Conservation (phyloP, 2,888 invertebrate genomes). For the Agrotis ipsilon region DNA sequence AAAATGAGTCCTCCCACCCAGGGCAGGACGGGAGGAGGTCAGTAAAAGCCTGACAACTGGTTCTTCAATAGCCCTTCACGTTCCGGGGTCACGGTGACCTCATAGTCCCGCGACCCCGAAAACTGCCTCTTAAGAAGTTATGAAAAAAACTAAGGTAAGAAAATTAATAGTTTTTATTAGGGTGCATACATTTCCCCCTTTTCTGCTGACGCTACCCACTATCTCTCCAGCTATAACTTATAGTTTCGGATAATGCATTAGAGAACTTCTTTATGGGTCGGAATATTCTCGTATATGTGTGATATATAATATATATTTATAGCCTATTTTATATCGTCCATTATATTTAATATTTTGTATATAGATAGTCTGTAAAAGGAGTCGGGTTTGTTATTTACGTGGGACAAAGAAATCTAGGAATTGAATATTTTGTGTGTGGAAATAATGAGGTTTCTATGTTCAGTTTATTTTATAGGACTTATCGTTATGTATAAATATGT, state of each 20-base stretch:
- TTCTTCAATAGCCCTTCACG: too few relatives aligned
- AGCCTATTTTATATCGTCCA: conserved; percentile 54
- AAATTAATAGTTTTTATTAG: conserved; percentile 16
- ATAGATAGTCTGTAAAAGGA: conserved; percentile 19
- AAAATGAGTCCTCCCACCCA: too few relatives aligned
- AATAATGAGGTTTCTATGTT: background rate
- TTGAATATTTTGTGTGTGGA: background rate
- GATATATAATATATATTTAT: conserved; percentile 73
- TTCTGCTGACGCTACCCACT: conserved; percentile 78
- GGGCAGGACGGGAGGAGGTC: too few relatives aligned
- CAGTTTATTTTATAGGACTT: background rate
- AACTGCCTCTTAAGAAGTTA: too few relatives aligned
- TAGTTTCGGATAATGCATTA: conserved; percentile 91
- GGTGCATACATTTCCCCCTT: conserved; percentile 19
- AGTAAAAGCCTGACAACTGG: too few relatives aligned
- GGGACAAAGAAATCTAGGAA: conserved; percentile 18
- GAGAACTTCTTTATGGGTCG: conserved; percentile 88
- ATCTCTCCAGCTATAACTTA: conserved; percentile 89
- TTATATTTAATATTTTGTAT: conserved; percentile 54
- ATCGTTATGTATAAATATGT: too few relatives aligned
- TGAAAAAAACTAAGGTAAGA: too few relatives aligned
- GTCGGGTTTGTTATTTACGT: conserved; percentile 5
- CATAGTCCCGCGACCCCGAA: too few relatives aligned
- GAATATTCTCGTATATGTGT: conserved; percentile 85
- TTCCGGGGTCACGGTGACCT: too few relatives aligned